Conservation (phyloP, 2,113 vertebrate species). For the Myiagra hebetior region DNA sequence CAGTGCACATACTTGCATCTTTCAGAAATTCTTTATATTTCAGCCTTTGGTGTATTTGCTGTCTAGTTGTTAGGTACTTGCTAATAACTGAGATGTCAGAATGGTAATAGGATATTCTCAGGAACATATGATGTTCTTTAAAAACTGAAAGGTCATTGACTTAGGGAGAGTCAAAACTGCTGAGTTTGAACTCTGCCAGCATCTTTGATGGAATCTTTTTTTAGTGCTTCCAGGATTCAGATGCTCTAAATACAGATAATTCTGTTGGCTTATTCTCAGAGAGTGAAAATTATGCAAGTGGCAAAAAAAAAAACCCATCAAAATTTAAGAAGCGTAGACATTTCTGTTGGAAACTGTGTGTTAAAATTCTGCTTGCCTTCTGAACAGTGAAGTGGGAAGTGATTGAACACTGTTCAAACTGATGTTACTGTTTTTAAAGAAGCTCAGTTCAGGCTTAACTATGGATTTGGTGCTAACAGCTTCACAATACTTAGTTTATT, state of each 20-base stretch:
- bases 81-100: background rate
- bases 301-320: background rate
- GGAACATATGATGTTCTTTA: background rate
- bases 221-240: background rate
- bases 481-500: constrained; percentile 41
- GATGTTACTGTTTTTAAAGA: constrained; percentile 17
- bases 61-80: background rate
- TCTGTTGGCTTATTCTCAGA: background rate
- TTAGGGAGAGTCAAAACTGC: background rate
- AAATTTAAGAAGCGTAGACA: background rate
- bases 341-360: background rate
- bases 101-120: background rate
- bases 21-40: background rate
- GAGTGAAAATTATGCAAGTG: background rate
- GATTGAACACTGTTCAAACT: constrained; percentile 1
- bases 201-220: background rate
- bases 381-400: background rate
- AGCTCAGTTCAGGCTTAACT: constrained; percentile 24
- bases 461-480: constrained; percentile 44
- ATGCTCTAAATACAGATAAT: background rate
- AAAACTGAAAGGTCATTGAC: background rate
- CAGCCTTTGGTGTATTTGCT: background rate
- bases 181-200: background rate
- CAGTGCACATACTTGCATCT: background rate
- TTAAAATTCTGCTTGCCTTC: background rate